Base-by-base conservation (phyloP, 1,140 invertebrate genomes). In the Lasioglossum baleicum region DNA sequence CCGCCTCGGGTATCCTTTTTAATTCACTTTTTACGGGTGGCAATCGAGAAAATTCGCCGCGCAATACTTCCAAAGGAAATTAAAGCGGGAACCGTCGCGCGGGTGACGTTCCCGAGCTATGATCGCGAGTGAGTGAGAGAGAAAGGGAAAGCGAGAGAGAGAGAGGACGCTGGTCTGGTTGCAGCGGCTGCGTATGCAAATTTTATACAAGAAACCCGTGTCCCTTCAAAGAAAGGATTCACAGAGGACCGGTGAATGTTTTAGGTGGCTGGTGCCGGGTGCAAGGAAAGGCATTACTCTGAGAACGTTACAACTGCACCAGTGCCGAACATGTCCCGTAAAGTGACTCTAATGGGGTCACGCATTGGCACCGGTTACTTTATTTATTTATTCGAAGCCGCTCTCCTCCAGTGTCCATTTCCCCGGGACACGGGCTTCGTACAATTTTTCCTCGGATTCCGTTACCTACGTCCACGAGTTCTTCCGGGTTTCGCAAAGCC, bases 321-420 rank as follows among this genome's bases (percentile, higher is more conserved):
- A 82, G 26, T 48, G 51, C 44, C 64, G 80, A 40, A 71, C 77
- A 68, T 75, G 75, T n/a, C 64, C 80, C 78, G 85, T 85, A 90
- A 92, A 92, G 83, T 83, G 86, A 76, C 76, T 87, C 89, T 92
- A 92, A 92, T 90, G 85, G 89, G 87, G 88, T 90, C 90, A 87
- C 87, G 83, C 86, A 84, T 90, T 80, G 85, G 78, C 77, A 84
- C 86, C 73, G 70, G 82, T 87, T 81, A 90, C 88, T 85, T 90
- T 86, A 87, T 88, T 93, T 90, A 92, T 89, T 92, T 90, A 92
- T 91, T 90, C 88, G 86, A 35, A 83, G 61, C 77, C 75, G 40
- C 75, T 40, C 56, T 40, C 56, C 11, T 48, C 8, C 42, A 4
- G 2, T 44, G 61, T 60, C 22, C 69, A n/a, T 80, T 66, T 80